Percentiles rank a stretch among this genome's conserved stretches.
These are phyloP conservation scores for Andrena fulva DNA, from an alignment of 2,888 invertebrate genomes.

Conservation along the genomic window DNA sequence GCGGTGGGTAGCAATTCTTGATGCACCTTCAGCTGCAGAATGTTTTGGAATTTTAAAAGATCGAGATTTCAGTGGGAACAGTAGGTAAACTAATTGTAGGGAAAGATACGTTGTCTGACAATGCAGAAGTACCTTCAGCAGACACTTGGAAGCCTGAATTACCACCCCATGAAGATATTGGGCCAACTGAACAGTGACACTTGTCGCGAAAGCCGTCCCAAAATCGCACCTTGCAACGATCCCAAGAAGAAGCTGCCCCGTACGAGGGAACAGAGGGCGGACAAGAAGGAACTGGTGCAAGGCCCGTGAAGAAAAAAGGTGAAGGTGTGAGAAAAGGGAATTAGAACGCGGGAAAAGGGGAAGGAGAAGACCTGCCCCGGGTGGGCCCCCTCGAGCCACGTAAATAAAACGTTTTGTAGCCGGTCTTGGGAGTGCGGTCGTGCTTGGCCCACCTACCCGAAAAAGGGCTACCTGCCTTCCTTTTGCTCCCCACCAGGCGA, in stretches of 20 bases:
- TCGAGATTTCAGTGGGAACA: neutral
- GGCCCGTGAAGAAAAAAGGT: constrained; percentile 21
- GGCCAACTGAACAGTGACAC: constrained; percentile 65
- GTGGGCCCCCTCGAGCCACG: constrained; percentile 52
- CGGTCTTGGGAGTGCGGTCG: constrained; percentile 78
- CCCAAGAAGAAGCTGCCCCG: constrained; percentile 9
- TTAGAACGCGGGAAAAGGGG: constrained; percentile 39
- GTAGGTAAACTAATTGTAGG: neutral
- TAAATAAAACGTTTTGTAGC: constrained; percentile 80
- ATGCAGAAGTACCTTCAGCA: too few species aligned
- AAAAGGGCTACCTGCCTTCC: constrained; percentile 75
- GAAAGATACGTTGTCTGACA: neutral
- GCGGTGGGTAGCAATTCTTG: neutral
- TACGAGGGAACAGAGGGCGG: neutral
- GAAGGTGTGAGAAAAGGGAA: constrained; percentile 57
- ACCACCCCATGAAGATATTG: neutral
- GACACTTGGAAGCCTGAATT: neutral
- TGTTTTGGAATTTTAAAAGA: neutral
- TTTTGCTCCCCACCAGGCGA: constrained; percentile 28
- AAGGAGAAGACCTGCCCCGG: constrained; percentile 17
- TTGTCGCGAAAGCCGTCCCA: constrained; percentile 70
- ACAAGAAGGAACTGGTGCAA: constrained; percentile 9
- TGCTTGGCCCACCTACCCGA: constrained; percentile 73
- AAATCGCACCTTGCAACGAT: constrained; percentile 63
- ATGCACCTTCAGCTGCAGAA: neutral